Base-by-base conservation (phyloP, 1,140 invertebrate genomes). In the Triops cancriformis region DNA sequence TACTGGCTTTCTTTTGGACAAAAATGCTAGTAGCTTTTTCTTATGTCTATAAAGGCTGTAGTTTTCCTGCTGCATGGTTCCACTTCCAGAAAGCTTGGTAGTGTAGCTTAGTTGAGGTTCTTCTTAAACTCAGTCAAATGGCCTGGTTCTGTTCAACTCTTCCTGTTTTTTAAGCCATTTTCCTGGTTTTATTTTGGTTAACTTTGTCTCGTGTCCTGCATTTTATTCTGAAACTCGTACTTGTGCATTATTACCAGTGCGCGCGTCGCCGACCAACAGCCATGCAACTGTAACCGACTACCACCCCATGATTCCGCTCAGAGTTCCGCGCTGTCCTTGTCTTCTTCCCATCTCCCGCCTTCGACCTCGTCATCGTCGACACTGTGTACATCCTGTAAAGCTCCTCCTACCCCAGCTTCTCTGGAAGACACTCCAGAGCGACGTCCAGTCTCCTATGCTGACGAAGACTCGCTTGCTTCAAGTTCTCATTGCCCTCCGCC, bases 401-500 rank as follows among this genome's bases (percentile, higher is more conserved):
- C 51, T 64, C 51, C 51, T 64, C 51, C 51, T n/a, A 64, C 51
- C 51, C 51, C 51, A 64, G 51, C 51, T 64, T 64, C 51, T 64
- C 51, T 64, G 51, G 51, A 64, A 64, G 51, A 64, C 9, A 64
- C 51, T 64, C 51, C 51, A 23, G 51, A 64, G 51, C 51, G 51
- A 64, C 51, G 23, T 23, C 18, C 51, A 23, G 51, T 23, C 14
- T 64, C 23, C 51, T 12, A 64, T 23, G 51, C 51, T 64, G 51
- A 64, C 14, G 51, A 18, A 18, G 51, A 1, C 51, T 64, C 51
- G 23, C 51, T 64, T 64, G 51, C 51, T 64, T 64, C 51, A 64
- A 64, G 10, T 64, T 64, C 51, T 14, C 10, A 64, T 64, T 64
- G 51, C 23, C 51, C 51, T 14, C 51, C 51, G 51, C 51, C 51